phyloP scores from a whole-genome alignment of 2,797 vertebrate species.

The Acanthurus leucopareius region DNA sequence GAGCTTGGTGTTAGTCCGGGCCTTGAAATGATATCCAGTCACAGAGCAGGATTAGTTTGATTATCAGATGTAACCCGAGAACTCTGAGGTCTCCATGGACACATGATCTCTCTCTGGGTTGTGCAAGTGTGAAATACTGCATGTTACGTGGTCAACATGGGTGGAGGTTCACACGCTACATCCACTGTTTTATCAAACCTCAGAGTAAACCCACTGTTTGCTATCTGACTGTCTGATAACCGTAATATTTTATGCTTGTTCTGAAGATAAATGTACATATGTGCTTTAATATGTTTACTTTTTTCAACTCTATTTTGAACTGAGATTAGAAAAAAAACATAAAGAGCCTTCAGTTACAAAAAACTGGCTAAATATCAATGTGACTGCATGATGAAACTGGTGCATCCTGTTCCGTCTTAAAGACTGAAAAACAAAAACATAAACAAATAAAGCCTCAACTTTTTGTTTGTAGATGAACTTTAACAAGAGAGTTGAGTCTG shows the following conservation, averaged over 20 bases:
- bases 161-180: background rate
- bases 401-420: background rate
- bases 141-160: background rate
- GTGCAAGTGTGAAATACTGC: conserved; percentile 33
- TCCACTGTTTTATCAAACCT: background rate
- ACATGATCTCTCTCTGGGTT: conserved; percentile 35
- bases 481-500: background rate
- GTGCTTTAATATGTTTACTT: no score
- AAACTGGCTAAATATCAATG: no score
- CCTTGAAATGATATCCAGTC: background rate
- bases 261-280: no score
- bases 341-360: no score
- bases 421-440: background rate
- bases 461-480: background rate
- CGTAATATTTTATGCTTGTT: background rate
- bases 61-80: conserved; percentile 45
- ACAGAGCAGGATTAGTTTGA: conserved; percentile 43
- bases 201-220: background rate
- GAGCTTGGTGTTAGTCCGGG: background rate
- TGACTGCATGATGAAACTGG: no score
- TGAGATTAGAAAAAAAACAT: no score
- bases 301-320: no score
- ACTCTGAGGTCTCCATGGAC: background rate
- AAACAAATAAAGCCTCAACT: no score
- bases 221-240: background rate